These are phyloP conservation scores for Xylota sylvarum DNA, from an alignment of 2,888 invertebrate species.

Conservation along the genomic window DNA sequence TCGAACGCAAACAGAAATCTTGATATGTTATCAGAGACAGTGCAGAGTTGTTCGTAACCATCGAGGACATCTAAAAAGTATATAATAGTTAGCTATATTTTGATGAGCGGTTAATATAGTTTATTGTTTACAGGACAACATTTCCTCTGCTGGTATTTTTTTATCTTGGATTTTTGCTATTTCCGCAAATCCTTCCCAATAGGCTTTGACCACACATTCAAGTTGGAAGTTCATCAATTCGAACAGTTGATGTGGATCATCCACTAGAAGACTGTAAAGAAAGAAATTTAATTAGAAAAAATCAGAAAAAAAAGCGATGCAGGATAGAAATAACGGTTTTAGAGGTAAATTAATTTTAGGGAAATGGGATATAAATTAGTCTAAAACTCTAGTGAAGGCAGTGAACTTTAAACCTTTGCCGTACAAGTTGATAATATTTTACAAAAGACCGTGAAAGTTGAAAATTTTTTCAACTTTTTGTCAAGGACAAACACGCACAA, in stretches of 20 bases:
- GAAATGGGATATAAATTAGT: no score
- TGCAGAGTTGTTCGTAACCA: conserved; percentile 88
- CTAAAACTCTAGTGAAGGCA: no score
- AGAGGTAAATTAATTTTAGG: no score
- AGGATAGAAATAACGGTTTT: neutral
- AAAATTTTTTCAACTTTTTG: no score
- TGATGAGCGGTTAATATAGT: neutral
- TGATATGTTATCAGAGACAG: conserved; percentile 87
- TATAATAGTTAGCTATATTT: conserved; percentile 17
- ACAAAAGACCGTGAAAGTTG: no score
- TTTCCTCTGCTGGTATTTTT: conserved; percentile 84
- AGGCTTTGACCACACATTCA: conserved; percentile 88
- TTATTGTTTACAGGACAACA: conserved; percentile 82
- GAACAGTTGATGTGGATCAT: conserved; percentile 88
- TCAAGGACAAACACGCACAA: no score
- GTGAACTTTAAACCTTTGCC: no score
- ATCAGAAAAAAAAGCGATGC: neutral
- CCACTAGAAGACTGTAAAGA: conserved; percentile 85
- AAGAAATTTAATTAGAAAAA: neutral
- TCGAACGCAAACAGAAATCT: conserved; percentile 88
- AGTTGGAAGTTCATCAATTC: conserved; percentile 88
- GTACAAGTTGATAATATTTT: no score
- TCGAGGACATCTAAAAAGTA: conserved; percentile 86
- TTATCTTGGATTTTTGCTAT: conserved; percentile 83
- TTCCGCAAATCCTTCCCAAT: conserved; percentile 85